Conservation (phyloP, 2,113 vertebrate genomes). For the Chloropsis hardwickii region DNA sequence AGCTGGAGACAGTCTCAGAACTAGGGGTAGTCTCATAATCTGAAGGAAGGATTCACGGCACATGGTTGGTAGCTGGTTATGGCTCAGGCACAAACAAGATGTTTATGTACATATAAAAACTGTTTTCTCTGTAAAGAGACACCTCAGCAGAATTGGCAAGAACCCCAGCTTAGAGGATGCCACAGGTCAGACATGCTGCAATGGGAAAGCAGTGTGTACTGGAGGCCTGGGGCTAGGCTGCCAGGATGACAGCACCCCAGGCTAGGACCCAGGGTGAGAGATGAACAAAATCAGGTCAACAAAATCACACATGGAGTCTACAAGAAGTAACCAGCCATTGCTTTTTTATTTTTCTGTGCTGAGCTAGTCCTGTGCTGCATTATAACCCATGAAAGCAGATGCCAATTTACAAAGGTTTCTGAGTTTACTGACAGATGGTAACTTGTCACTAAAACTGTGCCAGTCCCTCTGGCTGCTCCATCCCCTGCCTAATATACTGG, state of each 20-base stretch:
- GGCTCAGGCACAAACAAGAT: neutral
- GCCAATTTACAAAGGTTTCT: conserved; percentile 41
- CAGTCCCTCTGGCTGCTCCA: neutral
- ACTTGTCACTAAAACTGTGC: neutral
- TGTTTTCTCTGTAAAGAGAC: neutral
- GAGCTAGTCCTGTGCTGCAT: neutral
- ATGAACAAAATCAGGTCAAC: neutral
- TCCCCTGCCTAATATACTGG: neutral
- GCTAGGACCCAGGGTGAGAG: neutral
- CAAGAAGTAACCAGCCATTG: neutral
- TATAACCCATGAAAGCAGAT: neutral
- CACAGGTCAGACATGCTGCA: neutral
- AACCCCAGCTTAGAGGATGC: neutral
- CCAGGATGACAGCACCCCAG: neutral
- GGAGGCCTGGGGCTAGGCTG: neutral
- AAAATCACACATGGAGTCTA: neutral
- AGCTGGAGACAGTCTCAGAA: neutral
- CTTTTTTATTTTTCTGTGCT: neutral
- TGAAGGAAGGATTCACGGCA: neutral
- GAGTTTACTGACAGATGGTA: conserved; percentile 49
- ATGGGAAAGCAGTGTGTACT: neutral
- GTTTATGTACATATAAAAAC: neutral
- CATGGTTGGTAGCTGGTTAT: neutral
- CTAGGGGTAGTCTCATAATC: neutral
- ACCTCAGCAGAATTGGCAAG: neutral